Evolutionary conservation across 2,113 vertebrate species (phyloP).

Genomic region (Mola mola): DNA sequence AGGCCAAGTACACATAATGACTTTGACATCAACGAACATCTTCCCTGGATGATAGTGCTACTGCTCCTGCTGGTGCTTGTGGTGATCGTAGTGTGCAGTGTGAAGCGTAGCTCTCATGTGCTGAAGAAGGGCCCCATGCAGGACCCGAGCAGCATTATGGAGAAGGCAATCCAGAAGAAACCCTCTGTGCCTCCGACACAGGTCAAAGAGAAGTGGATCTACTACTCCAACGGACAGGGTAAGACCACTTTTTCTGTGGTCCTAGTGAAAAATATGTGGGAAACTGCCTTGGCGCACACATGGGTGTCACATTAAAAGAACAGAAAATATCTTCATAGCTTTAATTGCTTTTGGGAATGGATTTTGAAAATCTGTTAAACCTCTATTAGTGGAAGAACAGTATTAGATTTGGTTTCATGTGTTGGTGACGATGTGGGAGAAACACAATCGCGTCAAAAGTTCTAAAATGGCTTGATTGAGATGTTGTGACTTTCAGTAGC

Average conservation of each 20-base stretch:
- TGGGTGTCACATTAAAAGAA: neutral
- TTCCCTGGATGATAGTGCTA: constrained; percentile 98
- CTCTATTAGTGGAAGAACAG: no score
- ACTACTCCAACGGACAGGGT: constrained; percentile 95
- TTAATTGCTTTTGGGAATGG: no score
- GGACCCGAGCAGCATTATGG: constrained; percentile 94
- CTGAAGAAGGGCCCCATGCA: constrained; percentile 95
- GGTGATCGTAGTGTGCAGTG: constrained; percentile 93
- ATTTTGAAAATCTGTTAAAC: no score
- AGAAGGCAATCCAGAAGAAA: constrained; percentile 93
- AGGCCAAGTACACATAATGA: constrained; percentile 85
- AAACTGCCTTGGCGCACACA: neutral
- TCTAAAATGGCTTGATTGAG: no score
- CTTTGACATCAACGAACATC: constrained; percentile 97
- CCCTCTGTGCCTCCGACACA: constrained; percentile 76
- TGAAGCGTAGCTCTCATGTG: constrained; percentile 92
- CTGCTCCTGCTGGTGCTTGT: constrained; percentile 93
- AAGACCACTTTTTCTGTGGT: constrained; percentile 59
- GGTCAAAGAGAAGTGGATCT: constrained; percentile 94
- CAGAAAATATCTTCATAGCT: no score
- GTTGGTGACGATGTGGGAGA: no score
- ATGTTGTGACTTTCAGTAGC: no score
- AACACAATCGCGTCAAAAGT: no score
- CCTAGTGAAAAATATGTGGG: neutral
- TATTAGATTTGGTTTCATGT: no score